Percentiles rank a stretch among this genome's conserved stretches.
phyloP scores from a whole-genome alignment of 2,888 invertebrate species.

The Macropis europaea region DNA sequence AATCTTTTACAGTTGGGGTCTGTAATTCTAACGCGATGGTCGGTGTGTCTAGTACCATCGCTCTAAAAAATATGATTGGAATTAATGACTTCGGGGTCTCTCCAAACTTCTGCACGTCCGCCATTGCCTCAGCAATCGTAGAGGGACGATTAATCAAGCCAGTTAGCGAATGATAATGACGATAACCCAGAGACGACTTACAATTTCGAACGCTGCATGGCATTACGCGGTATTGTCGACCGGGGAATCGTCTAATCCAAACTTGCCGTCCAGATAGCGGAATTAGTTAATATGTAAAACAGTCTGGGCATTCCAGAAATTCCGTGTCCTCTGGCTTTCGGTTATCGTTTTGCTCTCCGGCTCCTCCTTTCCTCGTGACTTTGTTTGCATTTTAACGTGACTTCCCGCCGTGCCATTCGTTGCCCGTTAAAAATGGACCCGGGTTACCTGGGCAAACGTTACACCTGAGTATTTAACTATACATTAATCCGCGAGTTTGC shows the following conservation, averaged over 20 bases:
- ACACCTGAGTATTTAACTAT: slow-evolving; percentile 32
- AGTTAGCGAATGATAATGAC: slow-evolving; percentile 42
- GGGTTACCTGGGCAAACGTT: slow-evolving; percentile 20
- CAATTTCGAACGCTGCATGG: slow-evolving; percentile 47
- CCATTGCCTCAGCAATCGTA: too few relatives aligned
- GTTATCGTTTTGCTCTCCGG: slow-evolving; percentile 33
- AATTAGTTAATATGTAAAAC: slow-evolving; percentile 66
- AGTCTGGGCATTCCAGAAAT: slow-evolving; percentile 52
- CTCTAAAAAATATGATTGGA: too few relatives aligned
- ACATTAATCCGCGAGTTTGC: slow-evolving; percentile 15
- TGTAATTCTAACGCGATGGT: too few relatives aligned
- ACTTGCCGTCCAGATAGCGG: slow-evolving; percentile 55
- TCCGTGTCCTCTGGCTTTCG: slow-evolving; percentile 39
- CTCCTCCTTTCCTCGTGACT: slow-evolving; percentile 37
- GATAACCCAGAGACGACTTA: slow-evolving; percentile 34
- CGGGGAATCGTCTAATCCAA: slow-evolving; percentile 64
- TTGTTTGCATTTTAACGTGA: slow-evolving; percentile 50
- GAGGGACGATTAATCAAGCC: slow-evolving; percentile 9
- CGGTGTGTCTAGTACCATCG: too few relatives aligned
- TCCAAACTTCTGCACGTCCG: too few relatives aligned
- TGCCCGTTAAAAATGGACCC: slow-evolving; percentile 41
- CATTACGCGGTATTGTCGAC: slow-evolving; percentile 59
- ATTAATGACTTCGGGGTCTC: too few relatives aligned
- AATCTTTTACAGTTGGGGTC: too few relatives aligned
- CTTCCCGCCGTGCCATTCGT: too few relatives aligned